Evolutionary conservation across 2,888 invertebrate species (phyloP).

Genomic region (Cheilosia vernalis): DNA sequence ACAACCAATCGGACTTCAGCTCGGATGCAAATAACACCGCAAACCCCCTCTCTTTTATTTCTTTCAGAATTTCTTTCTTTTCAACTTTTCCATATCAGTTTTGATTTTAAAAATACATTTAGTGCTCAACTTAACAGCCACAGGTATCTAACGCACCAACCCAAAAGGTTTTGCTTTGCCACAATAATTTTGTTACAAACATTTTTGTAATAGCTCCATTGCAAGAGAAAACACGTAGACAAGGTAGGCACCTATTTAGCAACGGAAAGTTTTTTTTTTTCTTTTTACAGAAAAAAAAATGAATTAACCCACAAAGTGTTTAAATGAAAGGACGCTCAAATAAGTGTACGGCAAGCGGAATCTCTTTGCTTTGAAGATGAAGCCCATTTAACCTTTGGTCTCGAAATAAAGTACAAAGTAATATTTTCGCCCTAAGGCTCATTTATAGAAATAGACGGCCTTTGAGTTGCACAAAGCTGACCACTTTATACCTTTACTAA

Average conservation of each 20-base stretch:
- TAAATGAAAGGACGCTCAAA: neutral
- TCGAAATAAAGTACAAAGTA: neutral
- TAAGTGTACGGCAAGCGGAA: neutral
- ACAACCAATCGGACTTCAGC: too few species aligned
- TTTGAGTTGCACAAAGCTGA: constrained; percentile 1
- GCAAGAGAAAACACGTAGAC: neutral
- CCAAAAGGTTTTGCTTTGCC: too few species aligned
- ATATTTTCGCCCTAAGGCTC: neutral
- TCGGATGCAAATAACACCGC: too few species aligned
- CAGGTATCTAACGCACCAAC: too few species aligned
- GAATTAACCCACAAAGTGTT: neutral
- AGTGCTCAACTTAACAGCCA: too few species aligned
- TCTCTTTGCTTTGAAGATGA: neutral
- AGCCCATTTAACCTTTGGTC: neutral
- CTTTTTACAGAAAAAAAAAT: neutral
- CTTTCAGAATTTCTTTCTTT: too few species aligned
- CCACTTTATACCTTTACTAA: neutral
- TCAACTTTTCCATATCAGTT: too few species aligned
- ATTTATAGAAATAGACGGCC: neutral
- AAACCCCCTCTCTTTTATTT: too few species aligned
- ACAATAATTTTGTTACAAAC: too few species aligned
- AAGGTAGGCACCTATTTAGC: neutral
- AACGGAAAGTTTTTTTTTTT: neutral
- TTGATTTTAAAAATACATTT: too few species aligned
- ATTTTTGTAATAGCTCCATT: neutral